phyloP scores from a whole-genome alignment of 2,888 invertebrate genomes.

The Melikaiella ostensackeni region DNA sequence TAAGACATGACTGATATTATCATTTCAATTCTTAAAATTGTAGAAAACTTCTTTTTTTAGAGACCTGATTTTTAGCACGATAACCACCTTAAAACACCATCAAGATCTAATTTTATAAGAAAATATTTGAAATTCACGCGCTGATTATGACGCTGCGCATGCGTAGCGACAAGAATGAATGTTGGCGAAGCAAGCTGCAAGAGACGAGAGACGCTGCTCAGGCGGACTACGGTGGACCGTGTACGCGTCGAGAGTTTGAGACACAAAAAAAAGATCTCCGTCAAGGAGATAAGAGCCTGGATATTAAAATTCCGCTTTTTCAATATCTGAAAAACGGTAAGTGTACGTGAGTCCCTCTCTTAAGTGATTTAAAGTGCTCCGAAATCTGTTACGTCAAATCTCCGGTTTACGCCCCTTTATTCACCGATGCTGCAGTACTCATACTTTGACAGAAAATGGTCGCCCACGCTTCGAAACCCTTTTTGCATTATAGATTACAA shows the following conservation, averaged over 20 bases:
- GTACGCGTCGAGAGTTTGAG: not conserved
- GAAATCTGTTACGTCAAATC: not conserved
- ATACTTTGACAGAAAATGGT: conserved; percentile 29
- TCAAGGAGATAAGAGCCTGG: not conserved
- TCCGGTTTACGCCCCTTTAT: conserved; percentile 58
- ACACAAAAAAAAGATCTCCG: not conserved
- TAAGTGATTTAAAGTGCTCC: not conserved
- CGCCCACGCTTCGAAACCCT: conserved; percentile 57
- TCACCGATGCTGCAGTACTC: conserved; percentile 52
- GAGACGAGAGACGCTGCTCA: not conserved
- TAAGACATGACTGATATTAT: too few relatives aligned
- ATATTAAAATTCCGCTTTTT: conserved; percentile 28
- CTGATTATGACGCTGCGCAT: not conserved
- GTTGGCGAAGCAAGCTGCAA: not conserved
- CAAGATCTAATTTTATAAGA: not conserved
- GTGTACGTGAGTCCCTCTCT: not conserved
- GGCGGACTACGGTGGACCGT: not conserved
- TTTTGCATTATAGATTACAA: not conserved
- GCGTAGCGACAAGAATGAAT: not conserved
- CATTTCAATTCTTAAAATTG: too few relatives aligned
- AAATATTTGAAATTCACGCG: not conserved
- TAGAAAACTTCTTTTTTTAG: too few relatives aligned
- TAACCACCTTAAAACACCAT: too few relatives aligned
- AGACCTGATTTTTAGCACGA: too few relatives aligned
- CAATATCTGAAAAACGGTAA: conserved; percentile 37